Conservation (phyloP, 2,888 invertebrate genomes). For the Schizotus pectinicornis region DNA sequence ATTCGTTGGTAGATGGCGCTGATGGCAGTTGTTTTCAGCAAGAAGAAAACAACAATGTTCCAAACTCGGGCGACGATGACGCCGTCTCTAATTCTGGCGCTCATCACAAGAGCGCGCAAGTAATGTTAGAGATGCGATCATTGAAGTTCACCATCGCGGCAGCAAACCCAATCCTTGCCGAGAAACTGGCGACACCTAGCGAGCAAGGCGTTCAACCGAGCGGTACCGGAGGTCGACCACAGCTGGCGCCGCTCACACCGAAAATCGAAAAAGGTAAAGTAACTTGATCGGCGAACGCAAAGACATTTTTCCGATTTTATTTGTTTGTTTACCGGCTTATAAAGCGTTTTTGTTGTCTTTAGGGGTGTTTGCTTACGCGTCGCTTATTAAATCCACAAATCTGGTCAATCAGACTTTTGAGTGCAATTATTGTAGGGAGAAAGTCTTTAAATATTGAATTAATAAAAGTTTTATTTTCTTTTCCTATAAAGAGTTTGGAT, state of each 20-base stretch:
- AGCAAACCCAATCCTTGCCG: slow-evolving; percentile 85
- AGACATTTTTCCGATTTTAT: not conserved
- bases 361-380: too few species aligned
- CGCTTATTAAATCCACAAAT: too few species aligned
- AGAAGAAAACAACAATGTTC: slow-evolving; percentile 62
- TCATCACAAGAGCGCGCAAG: slow-evolving; percentile 51
- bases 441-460: too few species aligned
- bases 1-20: slow-evolving; percentile 4
- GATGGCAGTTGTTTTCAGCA: slow-evolving; percentile 48
- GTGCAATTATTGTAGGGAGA: too few species aligned
- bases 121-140: slow-evolving; percentile 52
- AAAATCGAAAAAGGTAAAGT: slow-evolving; percentile 60
- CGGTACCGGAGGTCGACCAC: slow-evolving; percentile 35
- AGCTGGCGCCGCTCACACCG: slow-evolving; percentile 56
- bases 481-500: too few species aligned
- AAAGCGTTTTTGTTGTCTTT: too few species aligned
- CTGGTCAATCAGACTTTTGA: too few species aligned
- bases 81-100: slow-evolving; percentile 41
- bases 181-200: slow-evolving; percentile 70
- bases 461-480: too few species aligned
- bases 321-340: too few species aligned
- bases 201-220: slow-evolving; percentile 45
- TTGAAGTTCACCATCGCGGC: slow-evolving; percentile 79
- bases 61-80: slow-evolving; percentile 41
- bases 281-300: too few species aligned